These are phyloP conservation scores for Cichladusa arquata DNA, from an alignment of 2,113 vertebrate genomes.

Conservation along the genomic window DNA sequence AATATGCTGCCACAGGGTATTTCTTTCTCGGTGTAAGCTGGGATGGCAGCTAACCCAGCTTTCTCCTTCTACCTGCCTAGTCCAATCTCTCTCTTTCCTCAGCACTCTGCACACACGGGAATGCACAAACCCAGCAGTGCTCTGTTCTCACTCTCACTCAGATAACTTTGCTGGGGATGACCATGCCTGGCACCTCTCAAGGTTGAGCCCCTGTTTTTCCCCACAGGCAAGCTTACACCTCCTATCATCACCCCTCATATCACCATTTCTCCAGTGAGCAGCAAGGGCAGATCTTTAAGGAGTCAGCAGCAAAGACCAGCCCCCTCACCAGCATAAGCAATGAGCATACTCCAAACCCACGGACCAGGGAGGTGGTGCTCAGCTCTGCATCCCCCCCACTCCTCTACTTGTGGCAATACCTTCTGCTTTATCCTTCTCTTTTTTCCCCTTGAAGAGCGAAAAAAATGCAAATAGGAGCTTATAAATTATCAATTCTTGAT, in stretches of 20 bases:
- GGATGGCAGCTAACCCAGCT: slow-evolving; percentile 70
- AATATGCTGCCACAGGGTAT: slow-evolving; percentile 55
- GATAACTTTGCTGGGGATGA: neutral
- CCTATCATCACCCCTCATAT: neutral
- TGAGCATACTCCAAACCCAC: neutral
- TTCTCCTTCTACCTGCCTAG: slow-evolving; percentile 71
- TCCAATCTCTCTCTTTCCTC: neutral
- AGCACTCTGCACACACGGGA: neutral
- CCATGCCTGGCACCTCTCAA: neutral
- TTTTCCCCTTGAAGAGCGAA: slow-evolving; percentile 8
- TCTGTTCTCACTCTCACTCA: neutral
- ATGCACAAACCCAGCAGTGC: neutral
- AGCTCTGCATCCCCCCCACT: neutral
- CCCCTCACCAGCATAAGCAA: neutral
- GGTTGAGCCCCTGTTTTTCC: neutral
- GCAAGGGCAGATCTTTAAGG: neutral
- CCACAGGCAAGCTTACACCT: neutral
- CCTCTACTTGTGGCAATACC: neutral
- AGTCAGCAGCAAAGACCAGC: neutral
- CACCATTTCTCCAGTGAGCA: neutral
- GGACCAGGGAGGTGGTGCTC: neutral
- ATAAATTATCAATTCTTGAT: slow-evolving; percentile 69
- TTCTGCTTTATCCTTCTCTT: neutral
- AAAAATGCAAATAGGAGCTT: slow-evolving; percentile 42
- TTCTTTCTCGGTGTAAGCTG: slow-evolving; percentile 20